These are phyloP conservation scores for Fragum sueziense DNA, from an alignment of 2,888 invertebrate species.

Conservation along the genomic window DNA sequence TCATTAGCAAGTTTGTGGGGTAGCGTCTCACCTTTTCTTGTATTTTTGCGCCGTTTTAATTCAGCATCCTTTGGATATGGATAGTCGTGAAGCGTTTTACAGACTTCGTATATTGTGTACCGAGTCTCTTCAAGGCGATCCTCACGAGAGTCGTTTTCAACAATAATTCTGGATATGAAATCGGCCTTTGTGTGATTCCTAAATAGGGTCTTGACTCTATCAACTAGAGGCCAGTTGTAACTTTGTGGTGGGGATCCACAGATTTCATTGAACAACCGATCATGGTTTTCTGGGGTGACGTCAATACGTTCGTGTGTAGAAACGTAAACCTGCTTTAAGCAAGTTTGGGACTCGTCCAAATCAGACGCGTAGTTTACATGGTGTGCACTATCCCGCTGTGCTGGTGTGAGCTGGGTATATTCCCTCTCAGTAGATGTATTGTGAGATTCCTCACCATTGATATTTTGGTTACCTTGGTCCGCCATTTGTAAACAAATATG, in stretches of 20 bases:
- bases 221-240: conserved; percentile 1
- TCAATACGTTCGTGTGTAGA: neutral
- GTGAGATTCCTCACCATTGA: too few species aligned
- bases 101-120: neutral
- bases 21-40: neutral
- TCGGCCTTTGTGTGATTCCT: neutral
- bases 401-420: neutral
- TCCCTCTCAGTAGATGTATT: too few species aligned
- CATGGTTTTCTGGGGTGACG: neutral
- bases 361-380: neutral
- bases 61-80: conserved; percentile 9
- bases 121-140: neutral
- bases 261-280: neutral
- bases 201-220: neutral
- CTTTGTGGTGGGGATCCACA: neutral
- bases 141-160: neutral
- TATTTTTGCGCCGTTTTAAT: conserved; percentile 8
- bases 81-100: neutral
- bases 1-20: conserved; percentile 8
- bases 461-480: too few species aligned
- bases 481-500: too few species aligned
- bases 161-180: neutral
- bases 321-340: neutral
- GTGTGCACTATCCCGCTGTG: too few species aligned
- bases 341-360: neutral